phyloP scores from a whole-genome alignment of 2,113 vertebrate genomes.

The Megaleporinus macrocephalus region DNA sequence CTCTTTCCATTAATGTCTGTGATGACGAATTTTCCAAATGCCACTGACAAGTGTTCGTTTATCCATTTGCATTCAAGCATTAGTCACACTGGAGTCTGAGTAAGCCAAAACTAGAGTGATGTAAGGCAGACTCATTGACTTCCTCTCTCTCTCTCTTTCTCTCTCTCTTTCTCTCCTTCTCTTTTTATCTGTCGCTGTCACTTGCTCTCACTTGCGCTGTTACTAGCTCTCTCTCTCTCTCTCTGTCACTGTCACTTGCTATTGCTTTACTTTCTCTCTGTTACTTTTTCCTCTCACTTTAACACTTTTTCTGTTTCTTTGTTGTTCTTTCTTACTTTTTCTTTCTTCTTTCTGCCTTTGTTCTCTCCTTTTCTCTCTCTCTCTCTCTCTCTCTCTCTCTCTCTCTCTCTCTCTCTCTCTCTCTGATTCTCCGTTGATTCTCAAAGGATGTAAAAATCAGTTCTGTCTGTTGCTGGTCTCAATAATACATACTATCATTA shows the following conservation, averaged over 20 bases:
- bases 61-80: conserved; percentile 48
- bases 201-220: background rate
- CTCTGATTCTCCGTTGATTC: too few relatives aligned
- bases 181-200: background rate
- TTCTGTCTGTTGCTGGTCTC: too few relatives aligned
- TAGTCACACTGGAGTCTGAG: conserved; percentile 53
- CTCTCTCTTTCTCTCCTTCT: background rate
- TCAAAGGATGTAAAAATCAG: too few relatives aligned
- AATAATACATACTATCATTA: too few relatives aligned
- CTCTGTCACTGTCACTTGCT: background rate
- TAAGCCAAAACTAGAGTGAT: conserved; percentile 33
- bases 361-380: too few relatives aligned
- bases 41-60: conserved; percentile 51
- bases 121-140: conserved; percentile 12
- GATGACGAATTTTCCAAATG: conserved; percentile 57
- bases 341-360: too few relatives aligned
- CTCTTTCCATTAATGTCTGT: conserved; percentile 32
- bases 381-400: too few relatives aligned
- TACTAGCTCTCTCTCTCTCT: background rate
- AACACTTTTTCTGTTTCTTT: too few relatives aligned
- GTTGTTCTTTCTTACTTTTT: too few relatives aligned
- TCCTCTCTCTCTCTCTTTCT: conserved; percentile 14
- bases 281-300: too few relatives aligned
- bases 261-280: too few relatives aligned
- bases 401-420: too few relatives aligned